These are phyloP conservation scores for Daphoenositta chrysoptera DNA, from an alignment of 2,113 vertebrate genomes.

Conservation along the genomic window DNA sequence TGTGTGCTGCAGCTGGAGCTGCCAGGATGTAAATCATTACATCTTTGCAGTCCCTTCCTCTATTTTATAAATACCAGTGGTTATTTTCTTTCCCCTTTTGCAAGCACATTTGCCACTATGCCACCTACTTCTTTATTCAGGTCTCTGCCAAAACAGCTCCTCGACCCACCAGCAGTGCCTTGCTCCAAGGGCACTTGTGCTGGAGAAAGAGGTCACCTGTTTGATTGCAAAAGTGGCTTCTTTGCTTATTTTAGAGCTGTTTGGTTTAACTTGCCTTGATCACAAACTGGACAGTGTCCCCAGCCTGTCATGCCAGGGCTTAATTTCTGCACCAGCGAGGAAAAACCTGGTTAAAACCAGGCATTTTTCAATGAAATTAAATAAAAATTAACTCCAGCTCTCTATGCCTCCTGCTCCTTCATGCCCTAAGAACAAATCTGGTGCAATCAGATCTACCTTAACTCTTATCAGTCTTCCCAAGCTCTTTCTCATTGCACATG, in stretches of 20 bases:
- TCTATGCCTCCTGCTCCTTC: neutral
- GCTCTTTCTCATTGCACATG: neutral
- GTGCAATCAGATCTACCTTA: neutral
- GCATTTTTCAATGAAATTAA: neutral
- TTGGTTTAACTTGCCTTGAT: neutral
- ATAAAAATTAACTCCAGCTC: neutral
- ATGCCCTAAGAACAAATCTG: neutral
- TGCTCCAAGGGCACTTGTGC: neutral
- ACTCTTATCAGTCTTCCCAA: neutral
- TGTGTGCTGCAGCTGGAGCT: neutral
- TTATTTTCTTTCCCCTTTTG: neutral
- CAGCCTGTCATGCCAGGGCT: neutral
- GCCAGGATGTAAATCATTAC: neutral
- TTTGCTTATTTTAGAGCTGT: neutral
- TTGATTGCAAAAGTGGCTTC: neutral
- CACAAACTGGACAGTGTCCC: neutral
- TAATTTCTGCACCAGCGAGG: neutral
- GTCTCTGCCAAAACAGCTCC: neutral
- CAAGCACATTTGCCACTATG: neutral
- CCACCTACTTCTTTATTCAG: neutral
- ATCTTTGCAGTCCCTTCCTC: slow-evolving; percentile 29
- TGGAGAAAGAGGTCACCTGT: neutral
- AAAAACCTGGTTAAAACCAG: neutral
- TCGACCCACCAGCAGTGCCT: neutral
- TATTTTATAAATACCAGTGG: slow-evolving; percentile 41